Evolutionary conservation across 1,140 invertebrate genomes (phyloP).

Genomic region (Lordiphosa clarofinis): DNA sequence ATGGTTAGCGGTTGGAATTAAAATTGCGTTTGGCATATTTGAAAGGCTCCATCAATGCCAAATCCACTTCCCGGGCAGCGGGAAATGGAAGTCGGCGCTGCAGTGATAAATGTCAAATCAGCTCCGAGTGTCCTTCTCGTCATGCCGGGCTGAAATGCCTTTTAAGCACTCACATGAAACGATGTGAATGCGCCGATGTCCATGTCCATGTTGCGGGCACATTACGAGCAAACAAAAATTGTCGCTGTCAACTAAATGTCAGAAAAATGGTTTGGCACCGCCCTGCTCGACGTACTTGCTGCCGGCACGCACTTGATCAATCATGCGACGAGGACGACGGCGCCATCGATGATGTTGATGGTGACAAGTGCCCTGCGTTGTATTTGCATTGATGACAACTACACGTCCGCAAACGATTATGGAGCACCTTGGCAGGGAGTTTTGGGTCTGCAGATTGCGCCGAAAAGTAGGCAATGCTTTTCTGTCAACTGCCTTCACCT

Average conservation of each 20-base stretch:
- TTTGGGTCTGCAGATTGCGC: constrained; percentile 12
- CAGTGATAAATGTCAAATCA: constrained; percentile 77
- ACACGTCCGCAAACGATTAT: constrained; percentile 64
- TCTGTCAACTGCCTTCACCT: constrained; percentile 38
- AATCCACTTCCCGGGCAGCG: constrained; percentile 8
- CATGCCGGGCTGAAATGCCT: constrained; percentile 55
- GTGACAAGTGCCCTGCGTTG: constrained; percentile 50
- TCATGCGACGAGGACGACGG: constrained; percentile 47
- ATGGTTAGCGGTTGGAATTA: constrained; percentile 60
- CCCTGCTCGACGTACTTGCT: constrained; percentile 11
- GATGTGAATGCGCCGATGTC: constrained; percentile 41
- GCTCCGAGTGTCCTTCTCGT: constrained; percentile 43
- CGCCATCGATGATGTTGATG: constrained; percentile 18
- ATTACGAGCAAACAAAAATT: constrained; percentile 76
- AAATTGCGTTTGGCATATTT: constrained; percentile 47
- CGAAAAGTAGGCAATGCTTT: constrained; percentile 34
- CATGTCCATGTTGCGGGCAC: constrained; percentile 49
- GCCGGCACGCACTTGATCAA: constrained; percentile 66
- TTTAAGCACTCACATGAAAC: constrained; percentile 64
- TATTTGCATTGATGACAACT: constrained; percentile 77
- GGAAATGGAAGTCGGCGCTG: constrained; percentile 49
- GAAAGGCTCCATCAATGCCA: constrained; percentile 68
- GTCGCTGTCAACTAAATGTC: constrained; percentile 76
- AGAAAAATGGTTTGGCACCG: constrained; percentile 66
- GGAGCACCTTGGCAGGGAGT: constrained; percentile 28